Base-by-base conservation (phyloP, 1,140 invertebrate species). In the Neodiprion fabricii region DNA sequence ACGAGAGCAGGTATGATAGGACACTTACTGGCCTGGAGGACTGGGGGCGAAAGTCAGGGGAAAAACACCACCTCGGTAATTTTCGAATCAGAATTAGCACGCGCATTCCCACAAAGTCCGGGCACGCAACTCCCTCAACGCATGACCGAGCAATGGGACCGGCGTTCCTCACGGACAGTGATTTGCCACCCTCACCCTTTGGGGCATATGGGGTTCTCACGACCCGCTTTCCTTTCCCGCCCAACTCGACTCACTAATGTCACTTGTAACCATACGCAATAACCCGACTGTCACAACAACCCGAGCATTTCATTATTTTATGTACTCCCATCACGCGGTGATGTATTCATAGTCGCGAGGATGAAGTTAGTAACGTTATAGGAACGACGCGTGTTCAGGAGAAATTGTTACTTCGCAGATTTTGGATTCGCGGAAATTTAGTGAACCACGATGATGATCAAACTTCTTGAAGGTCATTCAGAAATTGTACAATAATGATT, bases 161-260 rank as follows among this genome's bases (percentile, higher is more conserved):
- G 3, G n/a, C 53, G 53, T 61, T 61, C n/a, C 79, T 79, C 82
- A 82, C 82, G 83, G 82, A 82, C 83, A 85, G 80, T 85, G 85
- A 86, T 86, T 86, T 61, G 85, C 84, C 84, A 85, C 76, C 80
- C 80, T 80, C 81, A 76, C 78, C 48, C 68, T 74, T 69, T 75
- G 76, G 73, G 77, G 78, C 85, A 85, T 84, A 86, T 86, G 85
- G 85, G 84, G 84, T 85, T 86, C 85, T 86, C 85, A 86, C 85
- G 85, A 81, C 74, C 80, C 78, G 77, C 78, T 70, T 70, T 72
- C 49, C 0, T 49, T 65, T 65, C 17, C 61, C 61, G 17, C 61
- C 12, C 11, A 14, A 23, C 14, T 40, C 28, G 10, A 69, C 67
- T 12, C 67, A 17, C 67, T 69, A 69, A 69, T 69, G 67, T 69